phyloP scores from a whole-genome alignment of 53 echinoderm and acorn worm species.

The Holothuria scabra region DNA sequence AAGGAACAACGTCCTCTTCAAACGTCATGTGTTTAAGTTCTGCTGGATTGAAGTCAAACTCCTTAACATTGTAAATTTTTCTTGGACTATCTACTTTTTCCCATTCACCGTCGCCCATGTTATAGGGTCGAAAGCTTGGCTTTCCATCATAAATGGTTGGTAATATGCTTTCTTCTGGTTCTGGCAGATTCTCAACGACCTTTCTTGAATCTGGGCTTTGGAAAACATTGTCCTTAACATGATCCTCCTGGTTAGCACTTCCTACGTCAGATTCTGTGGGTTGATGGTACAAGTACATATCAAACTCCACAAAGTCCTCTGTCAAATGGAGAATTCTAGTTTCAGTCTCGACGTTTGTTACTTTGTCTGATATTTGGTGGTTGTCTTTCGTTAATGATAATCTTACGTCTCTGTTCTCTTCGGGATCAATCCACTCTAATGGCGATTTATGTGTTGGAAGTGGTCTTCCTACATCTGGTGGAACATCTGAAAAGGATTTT shows the following conservation, averaged over 20 bases:
- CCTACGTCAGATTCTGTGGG: not conserved
- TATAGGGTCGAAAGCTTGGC: no score
- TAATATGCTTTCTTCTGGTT: no score
- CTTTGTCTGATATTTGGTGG: not conserved
- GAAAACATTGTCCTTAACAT: no score
- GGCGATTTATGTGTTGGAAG: not conserved
- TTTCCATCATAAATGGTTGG: no score
- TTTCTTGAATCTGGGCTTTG: no score
- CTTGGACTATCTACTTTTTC: no score
- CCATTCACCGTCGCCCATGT: no score
- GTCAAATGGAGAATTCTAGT: conserved; percentile 12
- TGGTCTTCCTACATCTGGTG: not conserved
- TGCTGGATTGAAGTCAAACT: no score
- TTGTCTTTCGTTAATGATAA: not conserved
- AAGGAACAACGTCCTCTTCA: conserved; percentile 1
- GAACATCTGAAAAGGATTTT: not conserved
- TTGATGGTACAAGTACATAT: conserved; percentile 4
- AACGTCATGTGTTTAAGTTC: not conserved
- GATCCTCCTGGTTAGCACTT: not conserved
- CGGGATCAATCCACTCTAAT: not conserved
- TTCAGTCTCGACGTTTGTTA: not conserved
- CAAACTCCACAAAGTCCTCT: conserved; percentile 11
- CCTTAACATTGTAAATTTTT: no score
- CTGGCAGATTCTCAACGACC: no score
- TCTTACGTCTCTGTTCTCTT: not conserved